Evolutionary conservation across 2,113 vertebrate genomes (phyloP), one percentile per base, ranked within the genome.

Genomic region (Argyrosomus japonicus): DNA sequence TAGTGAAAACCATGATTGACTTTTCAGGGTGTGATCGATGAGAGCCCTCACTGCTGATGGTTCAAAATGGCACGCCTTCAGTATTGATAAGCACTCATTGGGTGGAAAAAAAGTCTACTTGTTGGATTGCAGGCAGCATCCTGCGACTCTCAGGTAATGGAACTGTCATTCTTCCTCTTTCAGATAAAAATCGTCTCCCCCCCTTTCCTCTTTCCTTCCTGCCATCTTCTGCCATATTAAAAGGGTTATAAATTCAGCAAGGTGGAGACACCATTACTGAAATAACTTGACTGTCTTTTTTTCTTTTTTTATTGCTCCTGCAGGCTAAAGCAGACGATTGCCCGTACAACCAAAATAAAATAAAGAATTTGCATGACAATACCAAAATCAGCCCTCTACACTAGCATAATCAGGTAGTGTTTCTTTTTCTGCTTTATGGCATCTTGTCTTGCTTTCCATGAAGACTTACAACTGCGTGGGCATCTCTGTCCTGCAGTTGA

Each of bases 81-180:
- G 88, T 93, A 93, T 94, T 91, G 92, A 93, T 93, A 93, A 91
- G 91, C 89, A 78, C 83, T 89, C 83, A 76, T 72, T 68, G 67
- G 73, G 76, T 61, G 71, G 74, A 21, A 11, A 29, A 69, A 79
- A 84, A 82, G 87, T 87, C 83, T 85, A 84, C 87, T 89, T 89
- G 90, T 88, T 86, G 88, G 88, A 93, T 92, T 88, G 88, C 87
- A 85, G 79, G 88, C 89, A 65, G 85, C 88, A 82, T 90, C 86
- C 84, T 58, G 83, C 79, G 80, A 91, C 91, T 93, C 87, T 77
- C 82, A 84, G 91, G 91, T 95, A 93, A 95, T 94, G 93, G 94
- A 95, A 93, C 94, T 93, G 93, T 95, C 94, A 95, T 95, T 93
- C 89, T 92, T 90, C 82, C 88, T 90, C 89, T 68, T 81, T 86